phyloP scores from a whole-genome alignment of 2,797 vertebrate genomes.

The Mormyrus proboscirostris region DNA sequence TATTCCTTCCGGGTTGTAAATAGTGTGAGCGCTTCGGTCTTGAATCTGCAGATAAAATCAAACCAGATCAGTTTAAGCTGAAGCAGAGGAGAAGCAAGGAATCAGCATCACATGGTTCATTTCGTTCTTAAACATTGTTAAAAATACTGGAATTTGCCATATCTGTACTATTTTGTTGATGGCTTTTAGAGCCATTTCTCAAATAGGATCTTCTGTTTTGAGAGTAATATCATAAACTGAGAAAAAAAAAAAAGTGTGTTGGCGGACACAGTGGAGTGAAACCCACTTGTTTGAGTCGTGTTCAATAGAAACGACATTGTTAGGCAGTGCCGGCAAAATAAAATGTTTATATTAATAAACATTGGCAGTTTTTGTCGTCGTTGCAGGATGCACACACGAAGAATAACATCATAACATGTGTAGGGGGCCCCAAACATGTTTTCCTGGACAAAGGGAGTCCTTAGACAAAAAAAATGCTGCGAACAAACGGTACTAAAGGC shows the following conservation, averaged over 20 bases:
- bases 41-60: background rate
- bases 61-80: background rate
- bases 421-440: background rate
- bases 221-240: background rate
- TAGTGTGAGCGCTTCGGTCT: background rate
- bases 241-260: background rate
- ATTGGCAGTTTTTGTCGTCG: background rate
- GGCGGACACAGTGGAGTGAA: background rate
- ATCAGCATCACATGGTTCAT: background rate
- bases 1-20: background rate
- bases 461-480: background rate
- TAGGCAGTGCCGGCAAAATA: background rate
- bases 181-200: background rate
- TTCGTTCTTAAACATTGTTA: background rate
- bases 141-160: background rate
- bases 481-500: background rate
- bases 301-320: background rate
- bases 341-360: background rate
- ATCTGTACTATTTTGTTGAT: background rate
- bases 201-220: background rate
- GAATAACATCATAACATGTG: background rate
- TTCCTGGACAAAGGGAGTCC: no score
- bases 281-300: background rate
- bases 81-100: background rate
- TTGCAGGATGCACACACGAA: background rate